These are phyloP conservation scores for Neoarius graeffei DNA, from an alignment of 2,113 vertebrate species.

Conservation along the genomic window DNA sequence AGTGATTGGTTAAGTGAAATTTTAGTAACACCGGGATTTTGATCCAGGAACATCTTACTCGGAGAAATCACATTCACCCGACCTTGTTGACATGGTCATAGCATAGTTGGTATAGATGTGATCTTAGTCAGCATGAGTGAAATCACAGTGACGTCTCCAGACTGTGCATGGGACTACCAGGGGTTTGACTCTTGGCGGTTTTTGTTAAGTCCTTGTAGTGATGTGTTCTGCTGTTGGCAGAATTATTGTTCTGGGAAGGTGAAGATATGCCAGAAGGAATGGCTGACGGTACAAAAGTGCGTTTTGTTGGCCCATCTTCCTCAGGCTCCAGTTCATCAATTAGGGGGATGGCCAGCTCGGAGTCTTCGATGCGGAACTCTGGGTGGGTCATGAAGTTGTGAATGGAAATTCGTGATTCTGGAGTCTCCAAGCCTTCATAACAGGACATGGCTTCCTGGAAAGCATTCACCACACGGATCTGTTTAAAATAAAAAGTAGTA, in stretches of 20 bases:
- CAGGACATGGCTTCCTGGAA: slow-evolving; percentile 91
- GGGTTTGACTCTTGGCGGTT: slow-evolving; percentile 83
- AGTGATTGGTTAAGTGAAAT: background rate
- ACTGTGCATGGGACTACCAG: slow-evolving; percentile 97
- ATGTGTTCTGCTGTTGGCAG: slow-evolving; percentile 81
- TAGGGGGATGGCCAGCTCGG: slow-evolving; percentile 89
- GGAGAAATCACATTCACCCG: background rate
- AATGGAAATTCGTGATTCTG: slow-evolving; percentile 94
- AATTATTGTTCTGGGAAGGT: slow-evolving; percentile 90
- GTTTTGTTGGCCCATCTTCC: slow-evolving; percentile 90
- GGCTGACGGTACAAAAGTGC: slow-evolving; percentile 71
- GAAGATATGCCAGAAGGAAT: slow-evolving; percentile 46
- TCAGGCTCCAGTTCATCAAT: slow-evolving; percentile 93
- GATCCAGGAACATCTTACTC: background rate
- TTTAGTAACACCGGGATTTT: background rate
- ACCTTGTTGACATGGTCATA: slow-evolving; percentile 2
- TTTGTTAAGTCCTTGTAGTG: slow-evolving; percentile 84
- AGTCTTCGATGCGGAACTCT: slow-evolving; percentile 95
- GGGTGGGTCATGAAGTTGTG: slow-evolving; percentile 99
- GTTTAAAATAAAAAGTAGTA: too few relatives aligned
- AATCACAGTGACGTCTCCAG: slow-evolving; percentile 97
- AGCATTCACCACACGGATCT: slow-evolving; percentile 98
- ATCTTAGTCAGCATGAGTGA: background rate
- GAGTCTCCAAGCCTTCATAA: slow-evolving; percentile 92
- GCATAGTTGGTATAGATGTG: background rate